A percentile compares a stretch with the other conserved stretches of the same genome.
Conservation (phyloP, 2,113 vertebrate species). For the Smithornis capensis region DNA sequence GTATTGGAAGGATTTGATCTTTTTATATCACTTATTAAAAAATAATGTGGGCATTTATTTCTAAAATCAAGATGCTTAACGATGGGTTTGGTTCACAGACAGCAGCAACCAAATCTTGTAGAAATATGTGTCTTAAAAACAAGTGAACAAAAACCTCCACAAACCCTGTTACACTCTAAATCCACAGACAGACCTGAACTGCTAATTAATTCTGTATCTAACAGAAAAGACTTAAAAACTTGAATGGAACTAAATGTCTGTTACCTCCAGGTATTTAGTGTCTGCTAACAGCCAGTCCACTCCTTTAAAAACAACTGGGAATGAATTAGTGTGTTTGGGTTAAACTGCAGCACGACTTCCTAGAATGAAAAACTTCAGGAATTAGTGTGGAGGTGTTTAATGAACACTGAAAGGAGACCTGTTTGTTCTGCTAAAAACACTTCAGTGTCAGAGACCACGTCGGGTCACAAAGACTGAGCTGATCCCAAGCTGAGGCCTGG, state of each 20-base stretch:
- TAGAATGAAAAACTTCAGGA: background rate
- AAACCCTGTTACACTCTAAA: constrained; percentile 74
- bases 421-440: rapidly evolving
- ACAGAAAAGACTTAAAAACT: constrained; percentile 60
- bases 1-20: background rate
- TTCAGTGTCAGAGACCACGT: rapidly evolving
- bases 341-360: constrained; percentile 35
- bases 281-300: constrained; percentile 77
- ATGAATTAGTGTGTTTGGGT: constrained; percentile 37
- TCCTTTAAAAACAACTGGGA: constrained; percentile 70
- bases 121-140: background rate
- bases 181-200: constrained; percentile 74
- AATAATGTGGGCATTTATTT: background rate
- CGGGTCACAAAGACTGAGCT: background rate
- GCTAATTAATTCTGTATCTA: constrained; percentile 68
- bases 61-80: constrained; percentile 27
- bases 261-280: constrained; percentile 80
- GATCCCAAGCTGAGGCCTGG: background rate
- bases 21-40: background rate
- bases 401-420: background rate
- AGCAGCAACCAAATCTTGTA: background rate
- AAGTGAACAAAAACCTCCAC: background rate
- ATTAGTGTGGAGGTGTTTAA: background rate
- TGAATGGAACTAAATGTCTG: constrained; percentile 84
- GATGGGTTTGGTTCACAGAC: background rate